Evolutionary conservation across 2,797 vertebrate genomes (phyloP).

Genomic region (Pseudotriccus pelzelni): DNA sequence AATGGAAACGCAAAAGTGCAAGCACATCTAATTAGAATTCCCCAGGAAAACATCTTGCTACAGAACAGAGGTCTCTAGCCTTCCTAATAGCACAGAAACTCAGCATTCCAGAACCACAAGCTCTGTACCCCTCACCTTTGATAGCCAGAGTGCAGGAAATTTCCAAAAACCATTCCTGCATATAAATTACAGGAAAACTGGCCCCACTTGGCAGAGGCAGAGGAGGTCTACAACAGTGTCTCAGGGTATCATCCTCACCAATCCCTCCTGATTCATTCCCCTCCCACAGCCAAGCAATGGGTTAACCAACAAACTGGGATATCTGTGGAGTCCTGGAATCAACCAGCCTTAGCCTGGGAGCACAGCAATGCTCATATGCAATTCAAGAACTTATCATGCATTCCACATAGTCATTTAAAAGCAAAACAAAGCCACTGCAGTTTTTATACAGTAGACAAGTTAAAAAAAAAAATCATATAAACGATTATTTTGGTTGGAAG

Average conservation of each 20-base stretch:
- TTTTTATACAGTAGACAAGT: not conserved
- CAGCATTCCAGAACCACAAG: not conserved
- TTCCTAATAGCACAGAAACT: not conserved
- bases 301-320: not conserved
- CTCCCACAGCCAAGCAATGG: not conserved
- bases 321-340: not conserved
- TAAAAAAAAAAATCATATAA: not conserved
- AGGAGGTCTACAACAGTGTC: not conserved
- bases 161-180: not conserved
- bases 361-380: not conserved
- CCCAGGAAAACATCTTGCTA: not conserved
- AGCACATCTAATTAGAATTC: constrained; percentile 11
- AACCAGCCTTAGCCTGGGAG: not conserved
- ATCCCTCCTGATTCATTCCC: not conserved
- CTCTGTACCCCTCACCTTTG: not conserved
- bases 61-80: not conserved
- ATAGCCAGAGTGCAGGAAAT: not conserved
- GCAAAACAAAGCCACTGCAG: not conserved
- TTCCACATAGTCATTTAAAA: not conserved
- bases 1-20: not conserved
- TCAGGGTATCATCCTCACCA: not conserved
- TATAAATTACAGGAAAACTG: not conserved
- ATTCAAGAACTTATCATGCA: not conserved
- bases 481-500: not conserved
- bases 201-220: not conserved